Base-by-base conservation (phyloP, 2,113 vertebrate genomes). In the Ageneiosus marmoratus region DNA sequence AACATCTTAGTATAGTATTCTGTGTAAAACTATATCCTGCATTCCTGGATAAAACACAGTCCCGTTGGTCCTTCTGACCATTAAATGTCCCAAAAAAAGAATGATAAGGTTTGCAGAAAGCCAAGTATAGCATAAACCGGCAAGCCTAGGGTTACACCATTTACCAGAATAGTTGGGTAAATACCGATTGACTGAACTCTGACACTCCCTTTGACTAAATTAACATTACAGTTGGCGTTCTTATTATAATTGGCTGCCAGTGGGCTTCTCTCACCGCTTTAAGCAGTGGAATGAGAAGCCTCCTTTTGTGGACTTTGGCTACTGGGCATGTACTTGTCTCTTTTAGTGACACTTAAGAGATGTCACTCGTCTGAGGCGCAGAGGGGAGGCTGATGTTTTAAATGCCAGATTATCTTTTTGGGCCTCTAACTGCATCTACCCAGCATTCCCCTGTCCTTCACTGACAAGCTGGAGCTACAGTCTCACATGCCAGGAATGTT, bases 401-500 rank as follows among this genome's bases (percentile, higher is more conserved):
- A 75, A 92, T 91, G 88, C 90, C 60, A 58, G 72, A 87, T 92
- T 92, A 91, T 93, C 91, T 89, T 90, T 88, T 60, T 83, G 83
- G 82, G 37, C 79, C 89, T 87, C 87, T 78, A 63, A 89, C 83
- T 84, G 89, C 86, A 70, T 78, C 88, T 80, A 87, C 63, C 86
- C 81, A 73, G 78, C 84, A 70, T 90, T 86, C 87, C 27, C 85
- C 87, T 85, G 77, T 73, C 79, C 86, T 87, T 87, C n/a, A 8
- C 48, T 76, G 73, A 76, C 73, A 37, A 53, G 63, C 85, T 89
- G 84, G 83, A 89, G 91, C 91, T 92, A 90, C 93, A 92, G 91
- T 93, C 91, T 91, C 89, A 4, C 1, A 70, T 83, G 83, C 88
- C 76, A n/a, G 91, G 92, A 93, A 92, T 92, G 93, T 88, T 91